phyloP scores from a whole-genome alignment of 2,113 vertebrate genomes.

The Tricholaema leucomelas region DNA sequence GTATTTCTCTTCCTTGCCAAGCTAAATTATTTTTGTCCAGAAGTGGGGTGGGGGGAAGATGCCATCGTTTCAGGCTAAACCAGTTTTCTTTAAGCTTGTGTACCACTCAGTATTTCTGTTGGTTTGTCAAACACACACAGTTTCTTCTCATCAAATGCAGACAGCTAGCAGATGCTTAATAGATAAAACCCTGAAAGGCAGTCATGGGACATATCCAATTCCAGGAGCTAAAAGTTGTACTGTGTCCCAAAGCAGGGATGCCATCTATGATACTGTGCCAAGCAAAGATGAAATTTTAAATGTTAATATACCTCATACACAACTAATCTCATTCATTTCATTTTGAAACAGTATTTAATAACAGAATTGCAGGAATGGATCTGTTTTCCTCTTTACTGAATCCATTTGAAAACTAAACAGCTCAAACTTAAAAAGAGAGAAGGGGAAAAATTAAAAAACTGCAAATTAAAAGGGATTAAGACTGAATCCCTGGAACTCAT shows the following conservation, averaged over 20 bases:
- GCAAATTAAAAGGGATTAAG: slow-evolving; percentile 41
- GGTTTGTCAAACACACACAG: slow-evolving; percentile 10
- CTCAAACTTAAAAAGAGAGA: neutral
- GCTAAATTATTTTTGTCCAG: slow-evolving; percentile 1
- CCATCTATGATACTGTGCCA: neutral
- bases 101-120: slow-evolving; percentile 35
- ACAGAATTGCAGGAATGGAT: neutral
- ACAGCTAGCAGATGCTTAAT: neutral
- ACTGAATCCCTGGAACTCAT: slow-evolving; percentile 34
- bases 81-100: neutral
- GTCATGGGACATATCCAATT: neutral
- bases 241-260: neutral
- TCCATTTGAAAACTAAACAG: neutral
- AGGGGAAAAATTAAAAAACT: neutral
- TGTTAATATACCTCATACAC: neutral
- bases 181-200: neutral
- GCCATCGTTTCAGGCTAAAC: slow-evolving; percentile 12
- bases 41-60: neutral
- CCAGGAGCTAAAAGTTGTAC: neutral
- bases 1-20: slow-evolving; percentile 32
- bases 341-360: neutral
- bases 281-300: neutral
- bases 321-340: neutral
- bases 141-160: slow-evolving; percentile 40
- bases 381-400: neutral